Conservation (phyloP, 2,113 vertebrate species). For the Ceuthmochares aereus region DNA sequence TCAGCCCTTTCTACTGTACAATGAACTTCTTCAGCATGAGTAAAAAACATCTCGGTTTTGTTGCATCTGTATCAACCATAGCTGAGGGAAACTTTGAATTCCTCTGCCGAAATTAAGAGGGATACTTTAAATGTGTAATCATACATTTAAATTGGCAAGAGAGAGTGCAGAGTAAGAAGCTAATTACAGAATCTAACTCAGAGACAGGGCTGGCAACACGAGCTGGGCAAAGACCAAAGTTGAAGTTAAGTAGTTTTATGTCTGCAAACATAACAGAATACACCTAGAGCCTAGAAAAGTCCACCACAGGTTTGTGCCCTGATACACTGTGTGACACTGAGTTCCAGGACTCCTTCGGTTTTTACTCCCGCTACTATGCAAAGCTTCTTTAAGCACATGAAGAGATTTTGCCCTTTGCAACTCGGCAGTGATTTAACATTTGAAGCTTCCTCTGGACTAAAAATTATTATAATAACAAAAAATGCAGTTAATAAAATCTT, state of each 20-base stretch:
- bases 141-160: background rate
- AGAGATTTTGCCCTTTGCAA: background rate
- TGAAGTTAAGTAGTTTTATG: background rate
- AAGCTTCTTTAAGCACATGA: background rate
- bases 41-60: background rate
- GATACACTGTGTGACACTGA: accelerated
- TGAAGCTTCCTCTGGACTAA: background rate
- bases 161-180: background rate
- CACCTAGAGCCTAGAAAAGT: background rate
- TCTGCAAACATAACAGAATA: background rate
- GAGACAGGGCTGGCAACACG: background rate
- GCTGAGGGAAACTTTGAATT: background rate
- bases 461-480: background rate
- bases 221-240: background rate
- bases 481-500: background rate
- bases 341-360: background rate
- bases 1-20: background rate
- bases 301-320: background rate
- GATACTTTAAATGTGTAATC: background rate
- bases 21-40: background rate
- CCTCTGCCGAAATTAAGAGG: background rate
- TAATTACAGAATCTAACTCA: background rate
- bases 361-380: background rate
- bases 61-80: background rate
- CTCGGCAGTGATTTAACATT: background rate